A percentile compares a stretch with the other conserved stretches of the same genome.
Conservation (phyloP, 2,888 invertebrate genomes). For the Pristionchus arcanus region DNA sequence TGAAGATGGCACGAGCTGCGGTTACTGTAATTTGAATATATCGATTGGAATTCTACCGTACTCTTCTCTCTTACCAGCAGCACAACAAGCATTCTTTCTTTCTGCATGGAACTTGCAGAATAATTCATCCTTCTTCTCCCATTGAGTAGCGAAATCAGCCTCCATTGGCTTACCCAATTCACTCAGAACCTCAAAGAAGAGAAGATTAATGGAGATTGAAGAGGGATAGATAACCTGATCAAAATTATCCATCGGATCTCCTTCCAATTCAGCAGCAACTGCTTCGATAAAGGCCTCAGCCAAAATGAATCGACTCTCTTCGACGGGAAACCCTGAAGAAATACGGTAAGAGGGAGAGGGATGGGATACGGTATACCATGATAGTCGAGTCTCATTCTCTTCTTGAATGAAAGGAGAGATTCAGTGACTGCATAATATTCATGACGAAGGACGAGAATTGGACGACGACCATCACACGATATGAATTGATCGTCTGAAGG, state of each 20-base stretch:
- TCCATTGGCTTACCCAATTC: constrained; percentile 52
- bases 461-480: constrained; percentile 22
- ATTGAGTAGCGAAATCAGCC: constrained; percentile 55
- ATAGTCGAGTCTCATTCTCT: constrained; percentile 53
- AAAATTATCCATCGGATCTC: constrained; percentile 46
- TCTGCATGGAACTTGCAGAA: constrained; percentile 57
- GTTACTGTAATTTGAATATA: constrained; percentile 56
- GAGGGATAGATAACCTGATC: neutral
- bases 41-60: neutral
- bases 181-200: constrained; percentile 24
- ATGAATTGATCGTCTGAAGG: constrained; percentile 49
- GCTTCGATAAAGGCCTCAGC: constrained; percentile 71
- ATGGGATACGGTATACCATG: constrained; percentile 23
- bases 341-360: neutral
- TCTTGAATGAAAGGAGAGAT: constrained; percentile 52
- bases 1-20: constrained; percentile 64
- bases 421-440: constrained; percentile 52
- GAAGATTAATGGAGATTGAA: neutral
- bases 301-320: constrained; percentile 64
- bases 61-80: constrained; percentile 28
- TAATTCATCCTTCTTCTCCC: constrained; percentile 63
- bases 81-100: constrained; percentile 51
- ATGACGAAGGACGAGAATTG: constrained; percentile 45
- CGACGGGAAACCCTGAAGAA: constrained; percentile 63
- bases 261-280: constrained; percentile 58